These are phyloP conservation scores for Aphaenogaster ashmeadi DNA, from an alignment of 1,140 invertebrate genomes.

Conservation along the genomic window DNA sequence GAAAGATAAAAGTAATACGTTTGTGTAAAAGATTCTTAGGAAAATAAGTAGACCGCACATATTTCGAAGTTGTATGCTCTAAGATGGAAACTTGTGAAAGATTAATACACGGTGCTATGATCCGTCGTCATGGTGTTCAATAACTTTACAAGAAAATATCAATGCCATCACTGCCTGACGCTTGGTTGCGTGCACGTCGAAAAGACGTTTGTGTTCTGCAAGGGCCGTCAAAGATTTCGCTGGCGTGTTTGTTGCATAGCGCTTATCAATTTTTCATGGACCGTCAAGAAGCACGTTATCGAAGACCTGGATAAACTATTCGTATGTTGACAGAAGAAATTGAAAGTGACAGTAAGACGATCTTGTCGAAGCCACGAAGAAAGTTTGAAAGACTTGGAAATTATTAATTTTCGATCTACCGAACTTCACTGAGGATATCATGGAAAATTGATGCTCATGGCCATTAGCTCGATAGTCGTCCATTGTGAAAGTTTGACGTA, in stretches of 20 bases:
- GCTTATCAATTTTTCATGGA: constrained; percentile 48
- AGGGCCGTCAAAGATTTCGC: constrained; percentile 24
- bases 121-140: background rate
- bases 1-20: background rate
- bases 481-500: background rate
- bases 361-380: background rate
- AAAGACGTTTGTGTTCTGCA: background rate
- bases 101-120: constrained; percentile 38
- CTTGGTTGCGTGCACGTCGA: constrained; percentile 42
- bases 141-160: constrained; percentile 43
- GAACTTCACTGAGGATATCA: background rate
- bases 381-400: constrained; percentile 2
- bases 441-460: constrained; percentile 15
- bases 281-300: constrained; percentile 9
- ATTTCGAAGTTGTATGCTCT: background rate
- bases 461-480: background rate
- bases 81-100: constrained; percentile 24
- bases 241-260: constrained; percentile 1
- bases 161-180: background rate
- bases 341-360: constrained; percentile 9
- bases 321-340: constrained; percentile 27
- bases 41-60: background rate
- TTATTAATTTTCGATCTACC: constrained; percentile 14
- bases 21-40: background rate
- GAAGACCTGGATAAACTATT: background rate